Base-by-base conservation (phyloP, 2,888 invertebrate genomes). In the Yponomeuta malinellus region DNA sequence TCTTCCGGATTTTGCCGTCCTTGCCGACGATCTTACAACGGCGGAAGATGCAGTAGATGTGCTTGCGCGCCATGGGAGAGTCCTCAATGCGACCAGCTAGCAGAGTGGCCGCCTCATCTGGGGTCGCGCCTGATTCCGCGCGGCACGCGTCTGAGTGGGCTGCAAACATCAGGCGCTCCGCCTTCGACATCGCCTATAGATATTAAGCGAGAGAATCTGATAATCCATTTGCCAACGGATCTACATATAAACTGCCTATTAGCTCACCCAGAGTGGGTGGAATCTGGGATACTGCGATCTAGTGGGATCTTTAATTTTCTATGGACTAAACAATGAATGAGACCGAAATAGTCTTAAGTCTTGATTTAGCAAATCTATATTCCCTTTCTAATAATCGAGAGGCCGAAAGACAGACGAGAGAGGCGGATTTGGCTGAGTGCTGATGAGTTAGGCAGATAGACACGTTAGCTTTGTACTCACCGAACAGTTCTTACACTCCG, bases 1-100 rank as follows among this genome's bases (percentile, higher is more conserved):
- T 77, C 81, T 90, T 90, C 73, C 82, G 86, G 77, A 90, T 80
- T 79, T 89, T 90, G 71, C 91, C 91, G 76, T 90, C 90, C 80
- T 91, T 91, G 74, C 81, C 78, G 71, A 92, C 80, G 63, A 91
- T 76, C 83, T 92, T 91, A 82, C 91, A 91, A 73, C 80, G 81
- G 71, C 84, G 78, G 75, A 92, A 83, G 71, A 91, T 86, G 81
- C 91, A 92, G 82, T 89, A 88, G 23, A 90, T 88, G 77, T 89
- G 90, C 48, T 73, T 74, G 73, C 81, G 78, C 69, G 90, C 81
- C 68, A 82, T 79, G 0, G 85, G 80, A 67, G 77, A 78, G 72
- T 83, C 84, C 12, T 64, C 52, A 72, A 82, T 77, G 73, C 80
- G 79, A 2, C 89, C 89, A n/a, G 74, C 74, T 48, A 88, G 79